Percentiles rank a stretch among this genome's conserved stretches.
phyloP scores from a whole-genome alignment of 2,888 invertebrate genomes.

The Mythimna pallens region DNA sequence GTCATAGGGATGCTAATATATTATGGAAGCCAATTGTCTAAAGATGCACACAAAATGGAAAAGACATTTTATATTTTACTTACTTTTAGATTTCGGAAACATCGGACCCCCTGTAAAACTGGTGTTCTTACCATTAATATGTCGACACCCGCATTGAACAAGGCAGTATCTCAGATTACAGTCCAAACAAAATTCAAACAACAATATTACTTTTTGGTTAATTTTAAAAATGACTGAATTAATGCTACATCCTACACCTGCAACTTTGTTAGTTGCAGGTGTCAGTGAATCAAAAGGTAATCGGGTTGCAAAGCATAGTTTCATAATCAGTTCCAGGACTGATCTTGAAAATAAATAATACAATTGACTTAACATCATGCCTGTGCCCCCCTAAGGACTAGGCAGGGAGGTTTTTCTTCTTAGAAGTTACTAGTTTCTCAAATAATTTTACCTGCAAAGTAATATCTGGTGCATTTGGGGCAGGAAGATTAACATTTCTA shows the following conservation, averaged over 20 bases:
- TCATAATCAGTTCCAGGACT: not conserved
- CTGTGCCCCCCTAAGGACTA: not conserved
- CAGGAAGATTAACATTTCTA: constrained; percentile 93
- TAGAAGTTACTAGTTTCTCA: too few species aligned
- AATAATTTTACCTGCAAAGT: constrained; percentile 76
- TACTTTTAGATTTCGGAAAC: not conserved
- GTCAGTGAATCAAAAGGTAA: not conserved
- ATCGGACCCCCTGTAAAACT: not conserved
- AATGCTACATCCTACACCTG: too few species aligned
- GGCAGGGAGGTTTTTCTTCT: not conserved
- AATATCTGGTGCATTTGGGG: constrained; percentile 82
- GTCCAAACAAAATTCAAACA: too few species aligned
- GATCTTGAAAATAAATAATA: not conserved
- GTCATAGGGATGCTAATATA: too few species aligned
- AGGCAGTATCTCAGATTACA: too few species aligned
- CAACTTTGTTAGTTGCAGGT: too few species aligned
- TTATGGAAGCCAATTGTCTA: too few species aligned
- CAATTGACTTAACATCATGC: not conserved
- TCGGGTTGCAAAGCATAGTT: not conserved
- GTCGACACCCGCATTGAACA: too few species aligned
- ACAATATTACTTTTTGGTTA: too few species aligned
- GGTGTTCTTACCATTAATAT: not conserved
- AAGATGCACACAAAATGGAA: too few species aligned
- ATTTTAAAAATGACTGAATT: too few species aligned
- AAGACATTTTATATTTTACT: too few species aligned